Percentiles rank a stretch among this genome's conserved stretches.
These are phyloP conservation scores for Neopelma chrysocephalum DNA, from an alignment of 2,797 vertebrate species.

Conservation along the genomic window DNA sequence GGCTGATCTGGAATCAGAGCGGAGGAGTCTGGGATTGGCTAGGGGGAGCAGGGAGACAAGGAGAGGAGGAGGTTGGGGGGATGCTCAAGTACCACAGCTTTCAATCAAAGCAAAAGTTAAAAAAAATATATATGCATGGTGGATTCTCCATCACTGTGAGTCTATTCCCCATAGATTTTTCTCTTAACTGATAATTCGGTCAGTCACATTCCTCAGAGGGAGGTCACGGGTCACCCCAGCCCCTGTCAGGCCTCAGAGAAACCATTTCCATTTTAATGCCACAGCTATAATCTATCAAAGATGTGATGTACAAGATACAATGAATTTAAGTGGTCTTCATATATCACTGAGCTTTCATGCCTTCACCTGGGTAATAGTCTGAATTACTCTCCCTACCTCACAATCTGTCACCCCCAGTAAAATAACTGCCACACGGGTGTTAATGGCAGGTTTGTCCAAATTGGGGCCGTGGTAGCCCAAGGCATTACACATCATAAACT, in stretches of 20 bases:
- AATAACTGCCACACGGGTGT: slow-evolving; percentile 80
- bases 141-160: slow-evolving; percentile 77
- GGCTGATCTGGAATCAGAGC: slow-evolving; percentile 42
- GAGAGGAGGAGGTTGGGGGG: not conserved
- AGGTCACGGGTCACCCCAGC: slow-evolving; percentile 85
- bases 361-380: slow-evolving; percentile 90
- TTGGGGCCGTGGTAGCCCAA: slow-evolving; percentile 72
- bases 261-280: slow-evolving; percentile 99
- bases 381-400: slow-evolving; percentile 88
- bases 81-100: slow-evolving; percentile 46
- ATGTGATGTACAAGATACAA: slow-evolving; percentile 92
- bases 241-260: slow-evolving; percentile 89
- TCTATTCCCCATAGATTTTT: slow-evolving; percentile 85
- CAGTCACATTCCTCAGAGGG: slow-evolving; percentile 87
- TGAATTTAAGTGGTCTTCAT: slow-evolving; percentile 91
- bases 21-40: slow-evolving; percentile 3
- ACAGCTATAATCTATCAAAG: slow-evolving; percentile 95
- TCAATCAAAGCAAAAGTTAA: slow-evolving; percentile 75
- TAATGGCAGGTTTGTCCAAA: slow-evolving; percentile 84
- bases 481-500: slow-evolving; percentile 80
- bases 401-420: slow-evolving; percentile 87
- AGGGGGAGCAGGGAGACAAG: not conserved
- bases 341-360: slow-evolving; percentile 87
- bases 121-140: slow-evolving; percentile 76
- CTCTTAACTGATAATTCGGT: slow-evolving; percentile 88